Evolutionary conservation across 1,140 invertebrate genomes (phyloP), one percentile per base, ranked within the genome.

Genomic region (Meloidogyne floridensis): DNA sequence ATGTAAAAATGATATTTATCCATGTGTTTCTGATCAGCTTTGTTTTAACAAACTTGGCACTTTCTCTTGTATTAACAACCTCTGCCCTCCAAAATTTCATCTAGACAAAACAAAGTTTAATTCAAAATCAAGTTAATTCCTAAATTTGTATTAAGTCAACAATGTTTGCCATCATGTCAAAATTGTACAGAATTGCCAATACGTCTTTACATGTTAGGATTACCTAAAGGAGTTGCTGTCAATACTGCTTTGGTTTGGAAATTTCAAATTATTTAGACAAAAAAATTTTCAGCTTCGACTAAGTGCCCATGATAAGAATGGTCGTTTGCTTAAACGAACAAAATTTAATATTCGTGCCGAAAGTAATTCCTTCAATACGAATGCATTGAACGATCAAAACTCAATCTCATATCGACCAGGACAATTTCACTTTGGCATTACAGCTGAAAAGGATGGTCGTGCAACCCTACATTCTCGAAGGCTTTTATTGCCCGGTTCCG

Each of bases 11-110:
- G 56, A 81, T 56, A 71, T 53, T 18, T 76, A 42, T n/a, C 59
- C 6, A 8, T 88, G 87, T 77, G 75, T 71, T n/a, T 81, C 80
- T 11, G 80, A 72, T 32, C 65, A 83, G 18, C 32, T 87, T 6
- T 88, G 87, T 54, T 87, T 88, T 80, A 88, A 88, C 72, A 70
- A 83, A 71, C 83, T 89, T 10, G 87, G 87, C 42, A 47, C 65
- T 10, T 89, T 83, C 65, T 75, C 77, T 3, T 88, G 87, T 77
- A 77, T 88, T 72, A 71, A 69, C 1, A 72, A 85, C 47, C 82
- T 87, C 1, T 89, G 87, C 81, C 87, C 87, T 18, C 56, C 43
- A 42, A 82, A 83, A n/a, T 88, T 86, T 65, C 71, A 42, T 7
- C 72, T 90, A 2, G 77, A 84, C n/a, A 54, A 43, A 3, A 72